phyloP scores from a whole-genome alignment of 1,140 invertebrate species.

The Probaryconus sp. region DNA sequence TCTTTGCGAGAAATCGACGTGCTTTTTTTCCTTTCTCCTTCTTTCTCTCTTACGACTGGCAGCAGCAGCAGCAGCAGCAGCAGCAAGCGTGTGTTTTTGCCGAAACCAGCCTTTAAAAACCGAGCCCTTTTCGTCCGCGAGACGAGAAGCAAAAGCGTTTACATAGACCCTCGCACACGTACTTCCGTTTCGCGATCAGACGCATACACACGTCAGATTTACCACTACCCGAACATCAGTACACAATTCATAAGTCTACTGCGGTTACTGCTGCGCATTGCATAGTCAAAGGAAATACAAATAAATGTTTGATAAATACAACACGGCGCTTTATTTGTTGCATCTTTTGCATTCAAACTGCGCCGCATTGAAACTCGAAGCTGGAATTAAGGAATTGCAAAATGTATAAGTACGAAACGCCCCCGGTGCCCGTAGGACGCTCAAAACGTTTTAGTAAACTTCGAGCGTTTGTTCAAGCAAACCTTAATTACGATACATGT shows the following conservation, averaged over 20 bases:
- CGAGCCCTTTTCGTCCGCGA: constrained; percentile 64
- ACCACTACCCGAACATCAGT: constrained; percentile 46
- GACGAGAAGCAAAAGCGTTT: constrained; percentile 63
- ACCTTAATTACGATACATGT: too few relatives aligned
- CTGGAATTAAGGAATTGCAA: constrained; percentile 28
- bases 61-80: too few relatives aligned
- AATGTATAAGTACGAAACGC: constrained; percentile 43
- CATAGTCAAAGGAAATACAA: constrained; percentile 58
- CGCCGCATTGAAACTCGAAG: constrained; percentile 24
- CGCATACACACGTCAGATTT: constrained; percentile 52
- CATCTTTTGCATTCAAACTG: constrained; percentile 43
- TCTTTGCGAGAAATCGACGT: too few relatives aligned
- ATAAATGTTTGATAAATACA: constrained; percentile 61
- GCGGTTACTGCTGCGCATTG: constrained; percentile 46
- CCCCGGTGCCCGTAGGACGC: constrained; percentile 19
- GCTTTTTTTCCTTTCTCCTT: too few relatives aligned
- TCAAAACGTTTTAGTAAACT: too few relatives aligned
- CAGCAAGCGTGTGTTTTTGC: constrained; percentile 63
- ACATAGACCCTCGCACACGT: constrained; percentile 32
- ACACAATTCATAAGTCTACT: constrained; percentile 59
- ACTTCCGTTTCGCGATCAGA: constrained; percentile 39
- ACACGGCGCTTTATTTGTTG: constrained; percentile 49
- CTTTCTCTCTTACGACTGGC: constrained; percentile 2
- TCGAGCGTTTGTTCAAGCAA: too few relatives aligned
- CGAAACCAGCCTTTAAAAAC: constrained; percentile 69